Conservation (phyloP, 2,113 vertebrate species). For the Coracopsis vasa region DNA sequence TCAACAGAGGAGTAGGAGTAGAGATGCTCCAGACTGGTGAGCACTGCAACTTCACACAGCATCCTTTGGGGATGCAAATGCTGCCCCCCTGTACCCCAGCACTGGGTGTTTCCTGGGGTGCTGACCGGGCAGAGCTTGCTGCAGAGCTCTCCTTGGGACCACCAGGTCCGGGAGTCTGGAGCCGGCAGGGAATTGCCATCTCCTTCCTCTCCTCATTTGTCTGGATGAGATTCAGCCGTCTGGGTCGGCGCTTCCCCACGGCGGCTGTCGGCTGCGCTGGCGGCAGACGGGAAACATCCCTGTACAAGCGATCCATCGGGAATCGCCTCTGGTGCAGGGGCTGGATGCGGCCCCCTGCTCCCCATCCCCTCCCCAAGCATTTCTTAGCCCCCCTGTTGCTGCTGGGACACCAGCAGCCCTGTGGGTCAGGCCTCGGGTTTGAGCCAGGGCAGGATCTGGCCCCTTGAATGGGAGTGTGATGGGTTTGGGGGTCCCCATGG, state of each 20-base stretch:
- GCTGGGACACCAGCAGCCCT: not conserved
- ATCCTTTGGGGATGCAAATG: not conserved
- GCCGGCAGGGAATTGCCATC: fast-evolving
- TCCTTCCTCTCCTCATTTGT: not conserved
- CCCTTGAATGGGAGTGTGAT: fast-evolving
- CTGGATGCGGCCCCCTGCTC: not conserved
- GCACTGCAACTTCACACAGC: not conserved
- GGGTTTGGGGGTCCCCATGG: fast-evolving
- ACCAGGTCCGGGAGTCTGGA: not conserved
- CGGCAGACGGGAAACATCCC: not conserved
- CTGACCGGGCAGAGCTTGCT: not conserved
- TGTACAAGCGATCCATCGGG: not conserved
- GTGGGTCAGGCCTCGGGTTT: not conserved
- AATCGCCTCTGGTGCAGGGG: not conserved
- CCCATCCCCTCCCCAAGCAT: not conserved
- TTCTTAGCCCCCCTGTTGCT: not conserved
- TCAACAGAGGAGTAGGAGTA: not conserved
- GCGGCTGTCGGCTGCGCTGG: not conserved
- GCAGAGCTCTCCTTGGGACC: not conserved
- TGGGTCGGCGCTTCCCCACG: not conserved
- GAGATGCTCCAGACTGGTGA: not conserved
- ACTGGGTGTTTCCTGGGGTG: not conserved
- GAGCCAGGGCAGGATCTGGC: not conserved
- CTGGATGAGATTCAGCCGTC: not conserved
- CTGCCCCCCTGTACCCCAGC: not conserved